phyloP scores from a whole-genome alignment of 2,888 invertebrate genomes.

The Lithophane semibrunnea region DNA sequence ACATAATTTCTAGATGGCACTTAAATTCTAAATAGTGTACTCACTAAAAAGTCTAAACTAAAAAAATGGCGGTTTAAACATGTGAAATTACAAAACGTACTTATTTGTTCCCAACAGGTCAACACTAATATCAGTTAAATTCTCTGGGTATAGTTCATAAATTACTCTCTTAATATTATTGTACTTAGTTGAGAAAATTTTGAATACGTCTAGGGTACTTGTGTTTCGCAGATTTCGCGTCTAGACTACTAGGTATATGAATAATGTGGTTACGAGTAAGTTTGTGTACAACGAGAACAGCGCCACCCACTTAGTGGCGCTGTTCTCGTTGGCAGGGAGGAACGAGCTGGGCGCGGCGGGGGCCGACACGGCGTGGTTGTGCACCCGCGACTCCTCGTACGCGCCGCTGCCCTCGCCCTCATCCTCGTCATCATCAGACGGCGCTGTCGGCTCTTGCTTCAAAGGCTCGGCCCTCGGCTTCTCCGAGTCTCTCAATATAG shows the following conservation, averaged over 20 bases:
- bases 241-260: conserved; percentile 70
- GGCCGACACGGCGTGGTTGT: conserved; percentile 78
- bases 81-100: conserved; percentile 66
- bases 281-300: conserved; percentile 33
- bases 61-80: conserved; percentile 47
- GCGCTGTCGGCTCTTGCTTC: conserved; percentile 82
- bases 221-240: conserved; percentile 33
- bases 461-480: conserved; percentile 81
- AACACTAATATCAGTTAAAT: conserved; percentile 78
- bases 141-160: conserved; percentile 72
- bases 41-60: conserved; percentile 35
- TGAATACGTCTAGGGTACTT: conserved; percentile 55
- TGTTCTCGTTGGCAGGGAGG: conserved; percentile 82
- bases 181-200: conserved; percentile 62
- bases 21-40: conserved; percentile 30
- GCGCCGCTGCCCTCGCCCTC: conserved; percentile 85
- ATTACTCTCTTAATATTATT: conserved; percentile 70
- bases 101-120: conserved; percentile 83
- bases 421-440: conserved; percentile 87
- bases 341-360: conserved; percentile 86
- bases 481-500: conserved; percentile 59
- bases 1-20: conserved; percentile 34
- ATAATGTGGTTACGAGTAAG: conserved; percentile 50
- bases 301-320: conserved; percentile 60
- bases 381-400: conserved; percentile 78